Evolutionary conservation across 2,888 invertebrate species (phyloP), one percentile per base, ranked within the genome.

Genomic region (Timema podura): DNA sequence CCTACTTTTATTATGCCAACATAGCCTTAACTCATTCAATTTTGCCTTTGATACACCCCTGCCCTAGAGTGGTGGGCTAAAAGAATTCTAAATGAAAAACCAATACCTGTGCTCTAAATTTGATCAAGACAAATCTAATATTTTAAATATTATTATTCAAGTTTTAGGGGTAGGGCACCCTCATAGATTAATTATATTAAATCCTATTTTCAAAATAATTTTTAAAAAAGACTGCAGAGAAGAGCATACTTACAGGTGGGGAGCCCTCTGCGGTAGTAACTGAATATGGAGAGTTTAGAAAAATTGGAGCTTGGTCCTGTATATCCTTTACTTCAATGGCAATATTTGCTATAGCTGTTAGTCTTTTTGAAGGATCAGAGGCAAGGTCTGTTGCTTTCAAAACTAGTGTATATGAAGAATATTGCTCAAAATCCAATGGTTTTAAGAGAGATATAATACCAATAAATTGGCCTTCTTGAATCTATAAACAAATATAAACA

Each of bases 301-400:
- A 93, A n/a, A 87, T 82, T 0, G 94, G 94, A 8, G 91, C 90
- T 76, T 92, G 92, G 80, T 95, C 93, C 78, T 88, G 95, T 0
- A 92, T 88, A 78, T 95, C 95, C 71, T 88, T 82, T 7, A 95
- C 86, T 57, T 90, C 88, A 0, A 91, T 89, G 0, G 91, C 87
- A 11, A 95, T 86, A 61, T 90, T 90, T 0, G 93, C 91, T 15
- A 86, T 82, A 0, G 91, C 88, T 49, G 85, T 85, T 6, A 91
- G 79, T 0, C 89, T 85, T 75, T 85, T 85, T 64, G 78, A 75
- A 51, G 79, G 78, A 64, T 86, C 87, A 67, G 81, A 78, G 1
- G 89, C 87, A 9, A 84, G 82, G 76, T 92, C 92, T 2, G 82
- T 82, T 0, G 92, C 92, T 75, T 86, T 83, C 2, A 92, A 80